Evolutionary conservation across 2,888 invertebrate genomes (phyloP).

Genomic region (Ichneumon xanthorius): DNA sequence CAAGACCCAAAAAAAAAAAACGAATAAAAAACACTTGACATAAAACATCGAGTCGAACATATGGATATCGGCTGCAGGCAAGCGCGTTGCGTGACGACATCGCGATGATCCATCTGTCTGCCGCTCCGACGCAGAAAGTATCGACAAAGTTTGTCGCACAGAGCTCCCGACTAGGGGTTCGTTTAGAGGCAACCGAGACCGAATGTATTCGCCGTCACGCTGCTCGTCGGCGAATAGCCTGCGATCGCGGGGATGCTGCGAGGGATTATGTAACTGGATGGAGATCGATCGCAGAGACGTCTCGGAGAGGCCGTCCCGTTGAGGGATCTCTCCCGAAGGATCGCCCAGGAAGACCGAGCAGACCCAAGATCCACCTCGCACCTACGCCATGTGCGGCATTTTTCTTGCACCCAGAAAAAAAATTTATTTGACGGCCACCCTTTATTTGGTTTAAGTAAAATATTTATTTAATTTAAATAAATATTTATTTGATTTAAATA

Average conservation of each 20-base stretch:
- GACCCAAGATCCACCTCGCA: background rate
- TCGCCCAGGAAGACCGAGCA: background rate
- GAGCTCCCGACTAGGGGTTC: background rate
- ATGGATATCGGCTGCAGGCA: background rate
- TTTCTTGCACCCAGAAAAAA: no score
- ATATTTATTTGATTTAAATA: no score
- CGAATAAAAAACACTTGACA: background rate
- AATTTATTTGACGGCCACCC: no score
- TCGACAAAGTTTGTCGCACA: background rate
- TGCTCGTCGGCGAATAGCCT: background rate
- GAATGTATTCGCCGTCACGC: background rate
- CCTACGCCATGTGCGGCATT: background rate
- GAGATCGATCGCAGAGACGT: slow-evolving; percentile 22
- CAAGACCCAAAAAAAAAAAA: background rate
- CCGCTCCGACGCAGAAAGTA: background rate
- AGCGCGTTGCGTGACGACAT: background rate
- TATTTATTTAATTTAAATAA: no score
- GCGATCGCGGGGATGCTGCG: background rate
- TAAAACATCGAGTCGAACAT: background rate
- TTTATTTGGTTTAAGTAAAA: no score
- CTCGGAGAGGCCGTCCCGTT: background rate
- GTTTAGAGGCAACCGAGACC: slow-evolving; percentile 15
- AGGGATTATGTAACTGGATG: background rate
- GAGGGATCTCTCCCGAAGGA: background rate
- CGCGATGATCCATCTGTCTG: slow-evolving; percentile 3